phyloP scores from a whole-genome alignment of 2,797 vertebrate genomes.

The Darevskia nairensis region DNA sequence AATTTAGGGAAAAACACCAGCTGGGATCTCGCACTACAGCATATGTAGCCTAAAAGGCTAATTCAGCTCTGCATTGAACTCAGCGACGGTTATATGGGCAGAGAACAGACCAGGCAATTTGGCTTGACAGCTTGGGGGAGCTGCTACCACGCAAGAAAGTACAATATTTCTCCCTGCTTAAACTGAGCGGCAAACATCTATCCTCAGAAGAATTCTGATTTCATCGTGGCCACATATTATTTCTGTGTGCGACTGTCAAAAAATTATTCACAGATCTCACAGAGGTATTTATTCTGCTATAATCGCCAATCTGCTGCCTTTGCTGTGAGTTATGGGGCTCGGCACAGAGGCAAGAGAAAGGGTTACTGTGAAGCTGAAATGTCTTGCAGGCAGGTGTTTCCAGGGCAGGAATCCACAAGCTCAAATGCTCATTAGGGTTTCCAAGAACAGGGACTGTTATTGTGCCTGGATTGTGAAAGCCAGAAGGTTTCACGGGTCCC shows the following conservation, averaged over 20 bases:
- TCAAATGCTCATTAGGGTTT: constrained; percentile 27
- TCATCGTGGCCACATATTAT: background rate
- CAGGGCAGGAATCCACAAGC: background rate
- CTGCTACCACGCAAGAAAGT: background rate
- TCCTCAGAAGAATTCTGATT: constrained; percentile 12
- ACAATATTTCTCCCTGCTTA: background rate
- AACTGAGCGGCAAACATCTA: constrained; percentile 4
- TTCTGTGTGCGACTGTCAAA: constrained; percentile 5
- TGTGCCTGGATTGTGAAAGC: background rate
- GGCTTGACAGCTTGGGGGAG: constrained; percentile 31
- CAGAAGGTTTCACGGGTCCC: background rate
- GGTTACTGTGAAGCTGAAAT: background rate
- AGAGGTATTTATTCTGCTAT: constrained; percentile 15
- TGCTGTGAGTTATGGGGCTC: constrained; percentile 1
- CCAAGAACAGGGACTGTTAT: background rate
- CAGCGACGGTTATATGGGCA: background rate
- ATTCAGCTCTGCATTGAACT: background rate
- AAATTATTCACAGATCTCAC: constrained; percentile 6
- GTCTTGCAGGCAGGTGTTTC: background rate
- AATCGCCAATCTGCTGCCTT: constrained; percentile 12
- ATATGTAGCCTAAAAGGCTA: background rate
- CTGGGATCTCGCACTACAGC: background rate
- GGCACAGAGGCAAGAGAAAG: background rate
- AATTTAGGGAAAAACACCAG: background rate
- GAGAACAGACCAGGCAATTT: background rate